phyloP scores from a whole-genome alignment of 1,140 invertebrate species.

The Pachyrhynchus sulphureomaculatus region DNA sequence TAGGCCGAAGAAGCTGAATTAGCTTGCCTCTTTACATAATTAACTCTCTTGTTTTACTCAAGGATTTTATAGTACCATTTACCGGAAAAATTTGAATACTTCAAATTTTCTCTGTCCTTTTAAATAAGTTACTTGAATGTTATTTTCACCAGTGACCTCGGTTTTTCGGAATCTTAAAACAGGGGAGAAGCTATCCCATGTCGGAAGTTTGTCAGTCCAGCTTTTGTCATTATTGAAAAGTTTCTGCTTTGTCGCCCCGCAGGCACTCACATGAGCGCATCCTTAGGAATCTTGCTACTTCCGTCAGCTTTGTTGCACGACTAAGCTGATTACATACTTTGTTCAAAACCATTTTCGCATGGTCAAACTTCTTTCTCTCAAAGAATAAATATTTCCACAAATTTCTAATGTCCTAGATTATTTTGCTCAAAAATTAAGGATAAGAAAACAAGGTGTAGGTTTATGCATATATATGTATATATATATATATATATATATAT shows the following conservation, averaged over 20 bases:
- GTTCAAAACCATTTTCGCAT: constrained; percentile 43
- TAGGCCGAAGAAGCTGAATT: too few relatives aligned
- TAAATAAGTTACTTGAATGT: too few relatives aligned
- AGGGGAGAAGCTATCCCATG: background rate
- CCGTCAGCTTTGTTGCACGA: constrained; percentile 24
- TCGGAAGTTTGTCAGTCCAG: constrained; percentile 11
- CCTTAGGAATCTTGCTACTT: constrained; percentile 43
- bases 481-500: too few relatives aligned
- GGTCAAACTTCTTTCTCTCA: constrained; percentile 34
- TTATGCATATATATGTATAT: too few relatives aligned
- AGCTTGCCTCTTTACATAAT: too few relatives aligned
- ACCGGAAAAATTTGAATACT: too few relatives aligned
- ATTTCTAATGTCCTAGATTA: constrained; percentile 1
- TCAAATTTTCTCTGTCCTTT: too few relatives aligned
- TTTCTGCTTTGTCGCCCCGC: constrained; percentile 44
- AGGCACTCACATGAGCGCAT: constrained; percentile 45
- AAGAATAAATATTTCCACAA: constrained; percentile 19
- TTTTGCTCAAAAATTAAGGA: background rate
- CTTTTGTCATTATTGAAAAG: constrained; percentile 44
- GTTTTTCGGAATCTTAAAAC: constrained; percentile 1
- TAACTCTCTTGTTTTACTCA: too few relatives aligned
- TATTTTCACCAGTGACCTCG: background rate
- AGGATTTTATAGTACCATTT: too few relatives aligned
- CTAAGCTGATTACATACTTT: constrained; percentile 50
- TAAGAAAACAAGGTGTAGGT: background rate